Conservation (phyloP, 2,888 invertebrate species). For the Rapana venosa region DNA sequence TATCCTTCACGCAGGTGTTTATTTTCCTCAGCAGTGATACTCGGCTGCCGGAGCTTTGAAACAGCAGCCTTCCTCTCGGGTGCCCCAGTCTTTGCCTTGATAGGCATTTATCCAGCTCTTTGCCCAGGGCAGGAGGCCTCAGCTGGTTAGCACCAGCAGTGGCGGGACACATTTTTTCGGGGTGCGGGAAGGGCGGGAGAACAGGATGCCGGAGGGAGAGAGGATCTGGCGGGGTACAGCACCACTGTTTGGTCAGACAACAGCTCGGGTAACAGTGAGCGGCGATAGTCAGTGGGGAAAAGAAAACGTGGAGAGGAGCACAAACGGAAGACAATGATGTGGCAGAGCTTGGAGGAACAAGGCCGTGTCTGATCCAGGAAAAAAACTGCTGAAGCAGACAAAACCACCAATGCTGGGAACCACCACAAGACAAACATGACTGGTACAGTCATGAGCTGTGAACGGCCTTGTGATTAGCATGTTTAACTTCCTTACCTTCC, state of each 20-base stretch:
- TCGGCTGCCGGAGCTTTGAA: slow-evolving; percentile 11
- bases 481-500: too few species aligned
- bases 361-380: background rate
- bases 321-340: background rate
- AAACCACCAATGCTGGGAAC: background rate
- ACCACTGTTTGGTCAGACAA: slow-evolving; percentile 25
- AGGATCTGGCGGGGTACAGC: background rate
- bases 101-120: background rate
- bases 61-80: slow-evolving; percentile 13
- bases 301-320: background rate
- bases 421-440: too few species aligned
- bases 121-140: background rate
- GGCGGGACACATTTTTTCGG: too few species aligned
- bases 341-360: background rate
- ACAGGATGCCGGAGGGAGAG: background rate
- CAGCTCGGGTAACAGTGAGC: background rate
- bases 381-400: background rate
- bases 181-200: background rate
- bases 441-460: too few species aligned
- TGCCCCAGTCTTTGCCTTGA: slow-evolving; percentile 17
- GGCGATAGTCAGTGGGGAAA: background rate
- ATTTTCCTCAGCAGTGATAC: slow-evolving; percentile 24
- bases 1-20: slow-evolving; percentile 39
- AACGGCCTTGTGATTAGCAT: too few species aligned
- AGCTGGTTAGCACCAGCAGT: too few species aligned